phyloP scores from a whole-genome alignment of 2,113 vertebrate genomes.

The Leptobrachium ailaonicum region DNA sequence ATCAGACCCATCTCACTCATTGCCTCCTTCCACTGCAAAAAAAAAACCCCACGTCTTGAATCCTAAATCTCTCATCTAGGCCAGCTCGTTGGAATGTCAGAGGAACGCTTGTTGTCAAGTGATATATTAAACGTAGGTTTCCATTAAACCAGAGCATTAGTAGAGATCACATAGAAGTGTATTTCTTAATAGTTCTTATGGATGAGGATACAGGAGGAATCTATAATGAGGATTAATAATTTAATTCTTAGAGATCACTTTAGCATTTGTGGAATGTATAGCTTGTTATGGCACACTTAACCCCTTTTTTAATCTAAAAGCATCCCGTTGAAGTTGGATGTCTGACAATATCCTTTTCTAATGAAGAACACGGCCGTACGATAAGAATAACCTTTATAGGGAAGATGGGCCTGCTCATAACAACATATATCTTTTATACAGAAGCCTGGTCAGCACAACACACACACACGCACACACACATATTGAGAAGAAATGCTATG shows the following conservation, averaged over 20 bases:
- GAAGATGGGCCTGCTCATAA: no score
- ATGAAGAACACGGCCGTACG: no score
- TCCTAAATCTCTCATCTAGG: neutral
- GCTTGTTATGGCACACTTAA: neutral
- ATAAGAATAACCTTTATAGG: no score
- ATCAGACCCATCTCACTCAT: neutral
- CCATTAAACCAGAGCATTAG: conserved; percentile 1
- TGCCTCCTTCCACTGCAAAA: neutral
- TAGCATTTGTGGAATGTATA: neutral
- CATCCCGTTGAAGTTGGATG: no score
- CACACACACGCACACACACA: no score
- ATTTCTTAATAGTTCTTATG: neutral
- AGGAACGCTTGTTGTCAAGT: neutral
- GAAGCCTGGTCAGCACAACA: no score
- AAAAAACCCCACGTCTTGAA: neutral
- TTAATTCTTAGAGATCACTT: neutral
- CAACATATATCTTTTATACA: no score
- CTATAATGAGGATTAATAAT: conserved; percentile 1
- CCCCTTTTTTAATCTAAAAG: neutral
- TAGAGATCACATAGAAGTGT: neutral
- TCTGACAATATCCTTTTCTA: no score
- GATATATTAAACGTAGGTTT: neutral
- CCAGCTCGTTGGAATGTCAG: neutral
- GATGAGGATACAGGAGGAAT: neutral
- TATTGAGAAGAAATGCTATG: no score